A percentile compares a stretch with the other conserved stretches of the same genome.
Evolutionary conservation across 2,797 vertebrate genomes (phyloP).

Genomic region (Sebastiscus tertius): DNA sequence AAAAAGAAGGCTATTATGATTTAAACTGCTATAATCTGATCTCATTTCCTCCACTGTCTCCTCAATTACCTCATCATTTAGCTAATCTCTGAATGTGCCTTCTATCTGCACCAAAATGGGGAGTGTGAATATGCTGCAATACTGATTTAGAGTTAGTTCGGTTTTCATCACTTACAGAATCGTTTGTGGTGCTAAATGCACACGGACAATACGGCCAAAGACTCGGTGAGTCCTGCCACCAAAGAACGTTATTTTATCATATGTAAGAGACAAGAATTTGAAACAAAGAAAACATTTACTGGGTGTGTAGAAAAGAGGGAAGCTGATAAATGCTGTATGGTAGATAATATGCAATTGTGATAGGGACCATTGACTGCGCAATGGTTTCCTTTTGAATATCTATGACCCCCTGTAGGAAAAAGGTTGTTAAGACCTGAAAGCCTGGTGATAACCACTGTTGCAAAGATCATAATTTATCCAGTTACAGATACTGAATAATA

Average conservation of each 20-base stretch:
- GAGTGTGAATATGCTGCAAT: constrained; percentile 13
- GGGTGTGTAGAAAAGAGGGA: background rate
- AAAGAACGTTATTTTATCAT: background rate
- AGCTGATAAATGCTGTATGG: background rate
- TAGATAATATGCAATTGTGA: background rate
- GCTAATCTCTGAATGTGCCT: constrained; percentile 40
- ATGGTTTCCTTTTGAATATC: constrained; percentile 3
- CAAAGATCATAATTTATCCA: background rate
- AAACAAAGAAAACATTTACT: background rate
- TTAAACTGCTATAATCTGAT: constrained; percentile 67
- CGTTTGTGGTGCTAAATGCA: background rate
- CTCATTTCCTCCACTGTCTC: constrained; percentile 51
- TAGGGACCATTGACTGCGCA: background rate
- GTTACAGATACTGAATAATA: background rate
- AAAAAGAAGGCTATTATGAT: constrained; percentile 58
- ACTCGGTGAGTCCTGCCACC: background rate
- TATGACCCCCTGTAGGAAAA: background rate
- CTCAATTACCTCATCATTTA: constrained; percentile 59
- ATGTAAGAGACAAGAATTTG: background rate
- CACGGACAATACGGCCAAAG: background rate
- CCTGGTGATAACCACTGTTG: background rate
- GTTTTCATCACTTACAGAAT: background rate
- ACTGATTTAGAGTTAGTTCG: background rate
- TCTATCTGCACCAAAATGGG: constrained; percentile 8
- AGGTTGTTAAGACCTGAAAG: background rate